phyloP scores from a whole-genome alignment of 2,797 vertebrate genomes.

The Pachyuromys duprasi region DNA sequence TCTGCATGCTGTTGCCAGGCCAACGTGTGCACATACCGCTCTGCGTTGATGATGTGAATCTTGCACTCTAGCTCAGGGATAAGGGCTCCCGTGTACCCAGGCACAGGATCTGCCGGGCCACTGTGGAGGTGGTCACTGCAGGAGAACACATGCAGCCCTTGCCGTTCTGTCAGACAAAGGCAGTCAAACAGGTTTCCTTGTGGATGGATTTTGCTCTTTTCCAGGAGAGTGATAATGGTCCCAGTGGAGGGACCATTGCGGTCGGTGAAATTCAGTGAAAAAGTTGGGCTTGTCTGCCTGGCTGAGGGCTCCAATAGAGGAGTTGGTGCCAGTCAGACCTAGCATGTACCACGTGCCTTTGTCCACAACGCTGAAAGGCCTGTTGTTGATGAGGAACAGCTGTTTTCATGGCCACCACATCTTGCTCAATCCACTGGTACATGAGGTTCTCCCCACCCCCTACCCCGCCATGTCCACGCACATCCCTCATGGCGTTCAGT shows the following conservation, averaged over 20 bases:
- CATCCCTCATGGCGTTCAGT: too few species aligned
- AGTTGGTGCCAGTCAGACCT: constrained; percentile 89
- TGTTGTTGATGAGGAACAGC: constrained; percentile 91
- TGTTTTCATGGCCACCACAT: constrained; percentile 89
- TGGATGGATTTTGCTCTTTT: constrained; percentile 91
- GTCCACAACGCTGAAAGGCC: constrained; percentile 87
- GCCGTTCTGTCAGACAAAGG: constrained; percentile 89
- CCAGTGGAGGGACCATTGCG: constrained; percentile 89
- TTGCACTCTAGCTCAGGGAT: constrained; percentile 88
- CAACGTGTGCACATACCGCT: constrained; percentile 90
- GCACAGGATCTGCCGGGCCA: constrained; percentile 89
- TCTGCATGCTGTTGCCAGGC: constrained; percentile 91
- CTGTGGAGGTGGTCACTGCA: constrained; percentile 90
- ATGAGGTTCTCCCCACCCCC: constrained; percentile 89
- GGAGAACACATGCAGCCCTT: constrained; percentile 89
- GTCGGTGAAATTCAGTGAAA: constrained; percentile 90
- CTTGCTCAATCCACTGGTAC: constrained; percentile 90
- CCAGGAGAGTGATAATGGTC: constrained; percentile 88
- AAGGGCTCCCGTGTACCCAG: constrained; percentile 89
- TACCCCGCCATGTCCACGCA: constrained; percentile 90
- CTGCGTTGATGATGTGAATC: constrained; percentile 89
- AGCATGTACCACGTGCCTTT: constrained; percentile 91
- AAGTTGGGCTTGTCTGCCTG: constrained; percentile 90
- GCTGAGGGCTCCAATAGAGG: constrained; percentile 88
- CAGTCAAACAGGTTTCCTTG: constrained; percentile 91